Evolutionary conservation across 2,888 invertebrate species (phyloP).

Genomic region (Amaurobius ferox): DNA sequence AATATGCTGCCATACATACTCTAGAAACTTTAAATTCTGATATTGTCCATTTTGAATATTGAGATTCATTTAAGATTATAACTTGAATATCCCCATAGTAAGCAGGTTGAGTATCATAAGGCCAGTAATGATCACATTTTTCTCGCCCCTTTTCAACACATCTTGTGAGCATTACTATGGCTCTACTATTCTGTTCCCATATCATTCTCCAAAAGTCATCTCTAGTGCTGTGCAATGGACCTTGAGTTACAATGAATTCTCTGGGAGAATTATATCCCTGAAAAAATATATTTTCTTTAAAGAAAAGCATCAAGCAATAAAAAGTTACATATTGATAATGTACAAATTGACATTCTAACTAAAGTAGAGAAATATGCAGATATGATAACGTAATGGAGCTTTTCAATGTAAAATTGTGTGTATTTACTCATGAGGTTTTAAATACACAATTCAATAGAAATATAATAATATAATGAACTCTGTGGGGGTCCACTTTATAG

Average conservation of each 20-base stretch:
- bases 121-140: slow-evolving; percentile 92
- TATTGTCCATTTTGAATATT: slow-evolving; percentile 96
- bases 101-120: slow-evolving; percentile 94
- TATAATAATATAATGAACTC: too few species aligned
- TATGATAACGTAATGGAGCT: too few species aligned
- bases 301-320: not conserved
- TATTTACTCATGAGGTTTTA: too few species aligned
- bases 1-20: too few species aligned
- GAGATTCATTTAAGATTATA: slow-evolving; percentile 92
- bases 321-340: too few species aligned
- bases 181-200: slow-evolving; percentile 97
- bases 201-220: slow-evolving; percentile 99
- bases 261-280: slow-evolving; percentile 95
- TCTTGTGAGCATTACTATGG: slow-evolving; percentile 97
- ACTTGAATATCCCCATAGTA: slow-evolving; percentile 97
- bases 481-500: too few species aligned
- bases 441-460: too few species aligned
- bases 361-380: too few species aligned
- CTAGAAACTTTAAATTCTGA: slow-evolving; percentile 89
- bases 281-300: slow-evolving; percentile 32
- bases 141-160: slow-evolving; percentile 88
- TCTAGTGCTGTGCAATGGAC: slow-evolving; percentile 95
- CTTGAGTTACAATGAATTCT: slow-evolving; percentile 98
- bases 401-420: too few species aligned
- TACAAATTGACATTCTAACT: too few species aligned